These are phyloP conservation scores for Nymphicus hollandicus DNA, from an alignment of 2,113 vertebrate species.

Conservation along the genomic window DNA sequence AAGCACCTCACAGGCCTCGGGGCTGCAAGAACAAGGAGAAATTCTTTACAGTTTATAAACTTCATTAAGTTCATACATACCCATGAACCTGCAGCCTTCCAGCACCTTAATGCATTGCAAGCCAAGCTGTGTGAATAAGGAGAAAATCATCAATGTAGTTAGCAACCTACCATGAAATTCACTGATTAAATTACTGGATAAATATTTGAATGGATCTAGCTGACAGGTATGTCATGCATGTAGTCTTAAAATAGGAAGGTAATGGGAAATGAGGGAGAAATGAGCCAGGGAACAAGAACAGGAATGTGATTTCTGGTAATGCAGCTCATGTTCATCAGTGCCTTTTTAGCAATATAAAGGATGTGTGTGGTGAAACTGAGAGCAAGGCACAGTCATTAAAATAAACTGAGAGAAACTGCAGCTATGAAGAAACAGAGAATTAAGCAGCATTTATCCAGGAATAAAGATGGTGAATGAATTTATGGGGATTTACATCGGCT, in stretches of 20 bases:
- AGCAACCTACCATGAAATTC: slow-evolving; percentile 12
- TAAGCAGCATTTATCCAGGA: not conserved
- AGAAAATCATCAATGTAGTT: slow-evolving; percentile 19
- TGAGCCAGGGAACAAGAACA: slow-evolving; percentile 38
- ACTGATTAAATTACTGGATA: slow-evolving; percentile 36
- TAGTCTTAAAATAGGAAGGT: slow-evolving; percentile 46
- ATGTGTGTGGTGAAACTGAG: not conserved
- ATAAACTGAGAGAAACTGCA: not conserved
- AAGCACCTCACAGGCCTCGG: not conserved
- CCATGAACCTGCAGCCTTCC: not conserved
- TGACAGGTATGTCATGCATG: slow-evolving; percentile 42
- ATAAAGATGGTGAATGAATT: not conserved
- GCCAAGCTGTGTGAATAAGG: not conserved
- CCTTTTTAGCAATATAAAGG: not conserved
- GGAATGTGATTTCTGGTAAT: slow-evolving; percentile 55
- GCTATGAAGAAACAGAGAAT: not conserved
- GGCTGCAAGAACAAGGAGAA: not conserved
- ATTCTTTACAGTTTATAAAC: not conserved
- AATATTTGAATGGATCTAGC: slow-evolving; percentile 43
- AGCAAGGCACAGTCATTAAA: not conserved
- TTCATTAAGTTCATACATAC: not conserved
- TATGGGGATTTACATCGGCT: not conserved
- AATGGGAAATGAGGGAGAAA: slow-evolving; percentile 53
- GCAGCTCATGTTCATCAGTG: not conserved
- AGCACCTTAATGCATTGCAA: not conserved